These are phyloP conservation scores for Pavo muticus DNA, from an alignment of 2,113 vertebrate species.

Conservation along the genomic window DNA sequence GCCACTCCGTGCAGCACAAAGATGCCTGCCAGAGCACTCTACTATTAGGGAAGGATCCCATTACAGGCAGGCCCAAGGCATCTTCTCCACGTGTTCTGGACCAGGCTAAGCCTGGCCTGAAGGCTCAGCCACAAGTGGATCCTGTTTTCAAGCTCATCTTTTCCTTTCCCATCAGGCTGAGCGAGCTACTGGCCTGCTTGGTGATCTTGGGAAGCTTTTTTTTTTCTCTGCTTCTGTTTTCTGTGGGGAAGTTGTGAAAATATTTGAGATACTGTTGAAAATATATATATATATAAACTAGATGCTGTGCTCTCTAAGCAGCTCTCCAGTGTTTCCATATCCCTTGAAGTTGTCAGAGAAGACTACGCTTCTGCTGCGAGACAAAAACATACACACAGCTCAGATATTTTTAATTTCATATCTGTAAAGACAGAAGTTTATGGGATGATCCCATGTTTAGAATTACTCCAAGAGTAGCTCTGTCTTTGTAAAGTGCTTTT, in stretches of 20 bases:
- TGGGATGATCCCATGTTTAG: not conserved
- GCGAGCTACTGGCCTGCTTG: not conserved
- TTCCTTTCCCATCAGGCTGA: not conserved
- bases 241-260: not conserved
- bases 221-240: not conserved
- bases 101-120: not conserved
- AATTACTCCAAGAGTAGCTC: not conserved
- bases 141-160: not conserved
- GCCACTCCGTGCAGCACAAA: not conserved
- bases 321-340: not conserved
- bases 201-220: not conserved
- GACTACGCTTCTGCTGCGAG: not conserved
- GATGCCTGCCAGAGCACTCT: not conserved
- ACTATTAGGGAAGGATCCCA: not conserved
- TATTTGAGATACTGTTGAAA: not conserved
- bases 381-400: not conserved
- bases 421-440: not conserved
- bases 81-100: not conserved
- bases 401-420: not conserved
- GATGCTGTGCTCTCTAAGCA: not conserved
- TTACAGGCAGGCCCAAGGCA: not conserved
- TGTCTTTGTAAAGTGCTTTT: not conserved
- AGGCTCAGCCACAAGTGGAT: not conserved
- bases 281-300: not conserved
- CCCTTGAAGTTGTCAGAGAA: not conserved